phyloP scores from a whole-genome alignment of 1,140 invertebrate genomes.

The Drosophila kikkawai region DNA sequence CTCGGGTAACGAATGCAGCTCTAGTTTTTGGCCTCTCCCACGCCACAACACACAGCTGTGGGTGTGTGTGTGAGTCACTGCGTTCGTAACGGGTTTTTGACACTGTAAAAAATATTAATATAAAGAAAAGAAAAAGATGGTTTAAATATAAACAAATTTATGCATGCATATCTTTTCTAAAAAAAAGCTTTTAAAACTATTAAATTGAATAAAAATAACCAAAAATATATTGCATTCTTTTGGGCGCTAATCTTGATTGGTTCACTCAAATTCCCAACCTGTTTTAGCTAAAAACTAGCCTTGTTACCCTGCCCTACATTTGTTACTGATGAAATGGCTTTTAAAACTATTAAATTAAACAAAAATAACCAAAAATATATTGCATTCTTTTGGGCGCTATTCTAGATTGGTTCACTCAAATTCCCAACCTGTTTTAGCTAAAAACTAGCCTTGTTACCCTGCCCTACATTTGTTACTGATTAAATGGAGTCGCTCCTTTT shows the following conservation, averaged over 20 bases:
- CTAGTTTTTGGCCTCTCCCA: conserved; percentile 37
- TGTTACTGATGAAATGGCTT: too few species aligned
- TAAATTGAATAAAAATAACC: too few species aligned
- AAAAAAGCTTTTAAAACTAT: too few species aligned
- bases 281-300: neutral
- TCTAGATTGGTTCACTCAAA: neutral
- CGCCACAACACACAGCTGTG: conserved; percentile 10
- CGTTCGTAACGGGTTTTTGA: conserved; percentile 32
- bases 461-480: too few species aligned
- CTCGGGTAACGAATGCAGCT: conserved; percentile 16
- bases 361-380: too few species aligned
- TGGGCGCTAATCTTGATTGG: neutral
- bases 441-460: neutral
- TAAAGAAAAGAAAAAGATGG: neutral
- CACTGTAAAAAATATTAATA: conserved; percentile 5
- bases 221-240: too few species aligned
- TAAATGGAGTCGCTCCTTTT: too few species aligned
- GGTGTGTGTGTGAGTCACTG: conserved; percentile 20
- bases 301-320: neutral
- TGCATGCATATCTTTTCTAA: too few species aligned
- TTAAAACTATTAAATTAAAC: too few species aligned
- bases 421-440: neutral
- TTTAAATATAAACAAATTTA: neutral
- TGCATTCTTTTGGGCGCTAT: too few species aligned
- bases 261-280: neutral